Evolutionary conservation across 2,797 vertebrate genomes (phyloP).

Genomic region (Malacoraja senta): DNA sequence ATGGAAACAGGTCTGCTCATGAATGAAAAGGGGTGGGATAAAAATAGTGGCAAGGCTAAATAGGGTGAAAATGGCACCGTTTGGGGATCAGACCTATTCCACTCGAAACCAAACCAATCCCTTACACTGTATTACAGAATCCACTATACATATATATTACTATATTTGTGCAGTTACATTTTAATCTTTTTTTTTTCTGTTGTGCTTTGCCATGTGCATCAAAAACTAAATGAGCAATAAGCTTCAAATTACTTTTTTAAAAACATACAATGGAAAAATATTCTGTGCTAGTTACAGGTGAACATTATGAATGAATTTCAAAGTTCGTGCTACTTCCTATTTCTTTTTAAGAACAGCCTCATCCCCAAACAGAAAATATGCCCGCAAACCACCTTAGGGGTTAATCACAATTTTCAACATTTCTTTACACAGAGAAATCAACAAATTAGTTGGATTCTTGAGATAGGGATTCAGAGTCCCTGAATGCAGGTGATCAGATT

Average conservation of each 20-base stretch:
- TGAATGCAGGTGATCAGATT: background rate
- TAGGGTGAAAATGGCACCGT: slow-evolving; percentile 24
- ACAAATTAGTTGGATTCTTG: background rate
- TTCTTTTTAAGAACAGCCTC: background rate
- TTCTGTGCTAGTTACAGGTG: slow-evolving; percentile 19
- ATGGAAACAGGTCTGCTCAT: background rate
- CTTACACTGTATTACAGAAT: slow-evolving; percentile 7
- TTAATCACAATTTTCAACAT: slow-evolving; percentile 22
- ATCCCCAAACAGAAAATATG: background rate
- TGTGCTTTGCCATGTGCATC: slow-evolving; percentile 38
- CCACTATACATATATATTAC: slow-evolving; percentile 24
- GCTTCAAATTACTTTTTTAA: background rate
- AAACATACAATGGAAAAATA: slow-evolving; percentile 35
- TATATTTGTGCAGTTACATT: slow-evolving; percentile 34
- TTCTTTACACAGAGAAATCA: background rate
- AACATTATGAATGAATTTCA: slow-evolving; percentile 14
- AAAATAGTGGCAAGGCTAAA: background rate
- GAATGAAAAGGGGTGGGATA: background rate
- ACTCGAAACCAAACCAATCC: background rate
- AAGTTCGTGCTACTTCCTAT: slow-evolving; percentile 1
- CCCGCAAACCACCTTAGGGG: slow-evolving; percentile 33
- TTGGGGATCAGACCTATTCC: background rate
- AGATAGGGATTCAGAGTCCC: background rate
- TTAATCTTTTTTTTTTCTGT: background rate
- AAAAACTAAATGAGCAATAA: slow-evolving; percentile 35